Conservation (phyloP, 2,113 vertebrate species). For the Myotis yumanensis region DNA sequence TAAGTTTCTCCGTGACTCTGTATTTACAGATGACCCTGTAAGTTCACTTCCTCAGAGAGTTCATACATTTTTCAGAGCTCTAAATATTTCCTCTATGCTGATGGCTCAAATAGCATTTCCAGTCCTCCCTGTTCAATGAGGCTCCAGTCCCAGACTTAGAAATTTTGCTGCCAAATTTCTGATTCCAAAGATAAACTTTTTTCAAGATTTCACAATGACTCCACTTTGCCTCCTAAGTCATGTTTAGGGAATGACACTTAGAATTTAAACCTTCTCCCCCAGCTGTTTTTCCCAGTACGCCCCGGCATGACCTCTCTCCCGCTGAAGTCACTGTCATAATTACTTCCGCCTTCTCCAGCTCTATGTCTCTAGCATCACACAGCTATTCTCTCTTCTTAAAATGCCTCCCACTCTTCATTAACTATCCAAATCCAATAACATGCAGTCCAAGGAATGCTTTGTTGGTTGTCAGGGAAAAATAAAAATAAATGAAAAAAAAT, state of each 20-base stretch:
- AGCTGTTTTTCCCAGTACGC: not conserved
- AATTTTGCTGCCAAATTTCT: constrained; percentile 18
- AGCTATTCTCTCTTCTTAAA: not conserved
- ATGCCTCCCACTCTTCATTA: not conserved
- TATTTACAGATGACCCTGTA: not conserved
- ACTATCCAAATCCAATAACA: not conserved
- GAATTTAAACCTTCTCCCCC: not conserved
- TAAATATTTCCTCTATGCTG: not conserved
- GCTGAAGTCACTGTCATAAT: not conserved
- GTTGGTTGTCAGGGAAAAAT: not conserved
- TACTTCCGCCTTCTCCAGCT: not conserved
- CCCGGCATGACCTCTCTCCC: not conserved
- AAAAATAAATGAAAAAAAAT: not conserved
- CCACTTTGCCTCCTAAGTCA: not conserved
- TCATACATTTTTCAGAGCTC: not conserved
- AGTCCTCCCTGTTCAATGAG: not conserved
- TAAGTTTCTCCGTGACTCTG: not conserved
- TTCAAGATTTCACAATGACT: not conserved
- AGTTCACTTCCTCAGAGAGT: not conserved
- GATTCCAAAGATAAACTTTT: not conserved
- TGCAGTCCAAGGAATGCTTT: not conserved
- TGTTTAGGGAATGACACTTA: not conserved
- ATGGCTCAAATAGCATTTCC: constrained; percentile 21
- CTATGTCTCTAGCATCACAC: too few species aligned
- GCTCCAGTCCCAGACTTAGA: not conserved